Evolutionary conservation across 2,797 vertebrate genomes (phyloP).

Genomic region (Aeoliscus strigatus): DNA sequence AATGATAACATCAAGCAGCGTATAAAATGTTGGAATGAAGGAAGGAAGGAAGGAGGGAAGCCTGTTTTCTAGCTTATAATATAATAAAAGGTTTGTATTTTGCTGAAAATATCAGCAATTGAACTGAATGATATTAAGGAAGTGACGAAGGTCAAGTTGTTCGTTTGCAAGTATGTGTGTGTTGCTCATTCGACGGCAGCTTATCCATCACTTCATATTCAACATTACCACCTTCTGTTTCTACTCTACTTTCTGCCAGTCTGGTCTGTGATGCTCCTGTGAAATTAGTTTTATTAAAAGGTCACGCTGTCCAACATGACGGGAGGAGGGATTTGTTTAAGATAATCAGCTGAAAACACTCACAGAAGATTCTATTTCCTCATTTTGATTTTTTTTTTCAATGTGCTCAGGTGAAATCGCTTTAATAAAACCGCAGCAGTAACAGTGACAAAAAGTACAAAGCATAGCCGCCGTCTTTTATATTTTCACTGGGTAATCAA

Average conservation of each 20-base stretch:
- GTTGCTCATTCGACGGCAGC: too few species aligned
- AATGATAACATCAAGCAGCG: too few species aligned
- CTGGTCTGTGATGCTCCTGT: conserved; percentile 1
- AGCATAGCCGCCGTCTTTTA: background rate
- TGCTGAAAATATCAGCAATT: too few species aligned
- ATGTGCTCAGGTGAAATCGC: conserved; percentile 13
- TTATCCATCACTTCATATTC: background rate
- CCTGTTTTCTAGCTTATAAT: too few species aligned
- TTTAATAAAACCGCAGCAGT: background rate
- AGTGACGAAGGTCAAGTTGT: too few species aligned
- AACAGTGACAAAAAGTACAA: conserved; percentile 4
- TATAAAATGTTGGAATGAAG: too few species aligned
- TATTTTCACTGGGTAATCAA: background rate
- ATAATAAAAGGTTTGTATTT: too few species aligned
- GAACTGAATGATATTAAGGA: too few species aligned
- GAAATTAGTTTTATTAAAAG: conserved; percentile 1
- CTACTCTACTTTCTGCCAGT: background rate
- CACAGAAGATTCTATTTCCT: background rate
- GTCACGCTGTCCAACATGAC: conserved; percentile 3
- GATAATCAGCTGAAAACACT: conserved; percentile 1
- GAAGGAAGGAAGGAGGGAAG: too few species aligned
- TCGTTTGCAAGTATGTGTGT: too few species aligned
- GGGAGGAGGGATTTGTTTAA: conserved; percentile 4
- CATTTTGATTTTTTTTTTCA: conserved; percentile 7
- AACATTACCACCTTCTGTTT: background rate